phyloP scores from a whole-genome alignment of 1,140 invertebrate genomes.

The Stegodyphus dumicola region DNA sequence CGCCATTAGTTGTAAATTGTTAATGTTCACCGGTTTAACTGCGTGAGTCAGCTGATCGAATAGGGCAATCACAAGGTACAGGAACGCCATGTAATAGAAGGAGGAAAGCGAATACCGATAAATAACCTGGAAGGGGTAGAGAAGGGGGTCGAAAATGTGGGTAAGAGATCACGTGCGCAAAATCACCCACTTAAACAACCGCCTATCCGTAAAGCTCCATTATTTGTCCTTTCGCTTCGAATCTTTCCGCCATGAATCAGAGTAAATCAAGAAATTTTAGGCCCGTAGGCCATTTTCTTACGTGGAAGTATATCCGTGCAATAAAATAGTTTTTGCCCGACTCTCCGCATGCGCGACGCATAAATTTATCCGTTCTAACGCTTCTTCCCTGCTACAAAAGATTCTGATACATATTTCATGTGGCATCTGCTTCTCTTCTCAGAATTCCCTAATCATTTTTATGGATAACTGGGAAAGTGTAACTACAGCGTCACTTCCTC shows the following conservation, averaged over 20 bases:
- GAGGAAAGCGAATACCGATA: slow-evolving; percentile 23
- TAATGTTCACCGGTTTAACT: slow-evolving; percentile 45
- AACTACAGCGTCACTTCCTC: no score
- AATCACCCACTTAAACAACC: slow-evolving; percentile 36
- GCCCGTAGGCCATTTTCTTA: slow-evolving; percentile 40
- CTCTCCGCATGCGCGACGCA: slow-evolving; percentile 32
- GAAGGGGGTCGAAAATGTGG: slow-evolving; percentile 6
- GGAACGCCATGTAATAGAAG: slow-evolving; percentile 15
- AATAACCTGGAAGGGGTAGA: slow-evolving; percentile 17
- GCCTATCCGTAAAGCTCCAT: slow-evolving; percentile 45
- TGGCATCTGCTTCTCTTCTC: background rate
- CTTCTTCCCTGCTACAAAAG: slow-evolving; percentile 12
- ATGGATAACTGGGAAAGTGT: background rate
- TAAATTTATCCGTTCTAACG: slow-evolving; percentile 43
- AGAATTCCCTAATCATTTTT: slow-evolving; percentile 3
- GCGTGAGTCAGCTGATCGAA: slow-evolving; percentile 31
- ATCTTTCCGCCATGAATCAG: slow-evolving; percentile 30
- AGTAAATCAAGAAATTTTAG: slow-evolving; percentile 55
- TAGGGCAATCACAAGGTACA: slow-evolving; percentile 24
- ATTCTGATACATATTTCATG: slow-evolving; percentile 48
- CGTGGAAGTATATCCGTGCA: slow-evolving; percentile 15
- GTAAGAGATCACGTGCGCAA: slow-evolving; percentile 42
- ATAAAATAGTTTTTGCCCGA: slow-evolving; percentile 44
- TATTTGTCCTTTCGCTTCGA: slow-evolving; percentile 43
- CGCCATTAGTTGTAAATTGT: slow-evolving; percentile 51